Base-by-base conservation (phyloP, 2,888 invertebrate species). In the Netelia melanura region DNA sequence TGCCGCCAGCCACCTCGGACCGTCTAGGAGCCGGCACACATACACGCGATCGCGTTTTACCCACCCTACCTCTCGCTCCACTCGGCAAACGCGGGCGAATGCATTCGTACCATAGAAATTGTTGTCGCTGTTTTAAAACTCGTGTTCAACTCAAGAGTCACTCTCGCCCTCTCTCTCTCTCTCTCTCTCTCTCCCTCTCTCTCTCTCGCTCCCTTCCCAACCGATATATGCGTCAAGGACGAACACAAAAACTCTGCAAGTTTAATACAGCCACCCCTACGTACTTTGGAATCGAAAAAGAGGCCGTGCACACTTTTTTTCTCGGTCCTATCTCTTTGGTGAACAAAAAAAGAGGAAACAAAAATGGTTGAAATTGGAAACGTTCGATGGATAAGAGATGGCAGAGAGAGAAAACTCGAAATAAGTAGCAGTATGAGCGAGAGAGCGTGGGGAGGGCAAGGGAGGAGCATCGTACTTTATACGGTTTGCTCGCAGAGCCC, bases 401-500 rank as follows among this genome's bases (percentile, higher is more conserved):
- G 43, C 14, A 67, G 25, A 10, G 43, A 43, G 58, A 71, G 56
- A 38, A 83, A 84, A 74, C 77, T 74, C 81, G 76, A 83, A 83
- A 86, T 83, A 86, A 83, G 83, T 80, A 85, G 70, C 78, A 72
- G 72, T 56, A 80, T 54, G 48, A 62, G 85, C 72, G 79, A 17
- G 56, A 56, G 58, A 58, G 54, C 5, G n/a, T 3, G 54, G 54
- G 17, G 17, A 6, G 58, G 11, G 56, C 80, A 62, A 80, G 68
- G 79, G 82, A 86, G 85, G 79, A 90, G 84, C 84, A 80, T 85
- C 83, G 80, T 83, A 84, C 84, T 83, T 85, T 81, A 80, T 80
- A 74, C 81, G 72, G 83, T 89, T 87, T 89, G 81, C 86, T 81
- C 83, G 77, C 80, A 56, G 80, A 87, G 87, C 91, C 91, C 90